phyloP scores from a whole-genome alignment of 2,797 vertebrate genomes.

The Galagoides demidoff region DNA sequence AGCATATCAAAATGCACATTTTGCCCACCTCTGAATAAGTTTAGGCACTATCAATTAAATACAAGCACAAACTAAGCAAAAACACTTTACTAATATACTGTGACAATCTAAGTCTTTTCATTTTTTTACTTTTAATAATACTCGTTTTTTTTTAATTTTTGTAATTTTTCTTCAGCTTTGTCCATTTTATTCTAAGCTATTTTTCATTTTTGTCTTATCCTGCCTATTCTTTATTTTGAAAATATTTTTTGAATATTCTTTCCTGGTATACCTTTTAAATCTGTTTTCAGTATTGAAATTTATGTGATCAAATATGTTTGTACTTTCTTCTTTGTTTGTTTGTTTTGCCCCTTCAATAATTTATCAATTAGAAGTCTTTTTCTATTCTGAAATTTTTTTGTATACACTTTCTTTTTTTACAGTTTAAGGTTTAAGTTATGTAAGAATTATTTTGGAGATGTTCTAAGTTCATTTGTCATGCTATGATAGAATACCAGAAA shows the following conservation, averaged over 20 bases:
- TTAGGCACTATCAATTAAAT: not conserved
- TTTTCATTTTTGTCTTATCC: not conserved
- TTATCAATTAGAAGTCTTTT: not conserved
- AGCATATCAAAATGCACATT: not conserved
- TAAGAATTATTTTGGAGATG: not conserved
- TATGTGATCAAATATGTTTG: not conserved
- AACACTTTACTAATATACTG: not conserved
- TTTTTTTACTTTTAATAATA: not conserved
- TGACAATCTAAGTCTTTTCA: not conserved
- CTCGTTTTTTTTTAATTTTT: not conserved
- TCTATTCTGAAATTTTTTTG: not conserved
- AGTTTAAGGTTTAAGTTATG: not conserved
- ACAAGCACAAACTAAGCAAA: not conserved
- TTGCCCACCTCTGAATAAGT: not conserved
- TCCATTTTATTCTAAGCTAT: not conserved
- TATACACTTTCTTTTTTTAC: not conserved
- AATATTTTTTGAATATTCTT: not conserved
- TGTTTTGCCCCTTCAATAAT: not conserved
- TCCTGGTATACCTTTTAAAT: not conserved
- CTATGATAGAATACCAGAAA: too few relatives aligned
- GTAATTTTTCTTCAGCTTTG: not conserved
- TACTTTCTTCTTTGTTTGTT: not conserved
- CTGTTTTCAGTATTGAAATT: not conserved
- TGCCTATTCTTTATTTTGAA: not conserved
- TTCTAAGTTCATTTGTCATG: too few relatives aligned